Conservation (phyloP, 1,140 invertebrate species). For the Ganaspis sp. region DNA sequence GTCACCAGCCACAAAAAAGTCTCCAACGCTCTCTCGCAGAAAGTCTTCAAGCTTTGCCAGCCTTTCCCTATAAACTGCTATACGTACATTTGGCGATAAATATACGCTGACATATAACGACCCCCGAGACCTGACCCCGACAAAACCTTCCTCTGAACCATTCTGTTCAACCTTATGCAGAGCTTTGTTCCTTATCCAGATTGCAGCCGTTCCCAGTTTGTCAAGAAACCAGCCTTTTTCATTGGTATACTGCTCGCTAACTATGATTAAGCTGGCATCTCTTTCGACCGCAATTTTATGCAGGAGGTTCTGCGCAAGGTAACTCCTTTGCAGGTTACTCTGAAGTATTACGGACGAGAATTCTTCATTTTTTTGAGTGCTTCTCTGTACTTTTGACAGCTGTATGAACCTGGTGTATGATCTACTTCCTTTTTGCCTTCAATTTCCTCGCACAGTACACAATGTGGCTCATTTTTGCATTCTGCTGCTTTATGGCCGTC, state of each 20-base stretch:
- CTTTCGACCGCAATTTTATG: not conserved
- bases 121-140: not conserved
- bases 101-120: not conserved
- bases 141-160: too few relatives aligned
- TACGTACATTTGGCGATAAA: not conserved
- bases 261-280: not conserved
- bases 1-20: not conserved
- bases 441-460: too few relatives aligned
- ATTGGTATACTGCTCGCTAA: not conserved
- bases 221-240: not conserved
- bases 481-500: too few relatives aligned
- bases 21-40: not conserved
- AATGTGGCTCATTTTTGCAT: too few relatives aligned
- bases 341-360: too few relatives aligned
- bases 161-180: too few relatives aligned
- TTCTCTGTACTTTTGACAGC: too few relatives aligned
- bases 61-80: not conserved
- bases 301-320: too few relatives aligned
- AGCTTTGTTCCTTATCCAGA: not conserved
- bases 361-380: too few relatives aligned
- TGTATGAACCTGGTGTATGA: too few relatives aligned
- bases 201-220: not conserved
- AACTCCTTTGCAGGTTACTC: too few relatives aligned
- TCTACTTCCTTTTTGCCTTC: too few relatives aligned
- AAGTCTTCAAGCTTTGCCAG: not conserved